Conservation (phyloP, 2,113 vertebrate genomes). For the Puffinus mauretanicus region DNA sequence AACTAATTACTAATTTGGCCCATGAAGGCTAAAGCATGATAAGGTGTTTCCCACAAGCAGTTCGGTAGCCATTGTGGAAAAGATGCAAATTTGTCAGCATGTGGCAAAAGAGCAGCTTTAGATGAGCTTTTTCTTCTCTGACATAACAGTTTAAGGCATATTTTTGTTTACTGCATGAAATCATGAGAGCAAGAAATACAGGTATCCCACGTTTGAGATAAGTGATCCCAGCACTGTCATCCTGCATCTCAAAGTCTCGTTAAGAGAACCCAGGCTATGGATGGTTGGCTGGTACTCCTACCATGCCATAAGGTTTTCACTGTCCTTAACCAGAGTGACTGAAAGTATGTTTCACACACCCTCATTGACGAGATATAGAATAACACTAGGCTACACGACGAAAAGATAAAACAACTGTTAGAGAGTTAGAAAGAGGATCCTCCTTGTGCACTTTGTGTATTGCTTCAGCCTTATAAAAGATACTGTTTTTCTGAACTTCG, state of each 20-base stretch:
- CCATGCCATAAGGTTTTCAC: not conserved
- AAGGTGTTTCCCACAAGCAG: not conserved
- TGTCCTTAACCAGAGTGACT: not conserved
- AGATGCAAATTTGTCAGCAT: not conserved
- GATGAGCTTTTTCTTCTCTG: not conserved
- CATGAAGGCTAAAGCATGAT: not conserved
- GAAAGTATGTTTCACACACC: not conserved
- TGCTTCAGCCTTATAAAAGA: not conserved
- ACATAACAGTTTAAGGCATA: not conserved
- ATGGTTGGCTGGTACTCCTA: not conserved
- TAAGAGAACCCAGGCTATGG: not conserved
- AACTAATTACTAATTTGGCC: not conserved
- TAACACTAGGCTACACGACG: accelerated
- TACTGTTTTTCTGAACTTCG: not conserved
- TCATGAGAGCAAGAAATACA: not conserved
- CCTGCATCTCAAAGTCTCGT: not conserved
- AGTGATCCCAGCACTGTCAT: not conserved
- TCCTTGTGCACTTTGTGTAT: not conserved
- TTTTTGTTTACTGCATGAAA: not conserved
- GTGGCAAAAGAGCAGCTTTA: not conserved
- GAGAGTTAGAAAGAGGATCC: not conserved
- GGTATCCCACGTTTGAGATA: not conserved
- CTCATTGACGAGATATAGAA: not conserved
- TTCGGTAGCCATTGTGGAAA: not conserved
- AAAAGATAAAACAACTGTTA: not conserved